Evolutionary conservation across 2,888 invertebrate genomes (phyloP).

Genomic region (Morpho achilles): DNA sequence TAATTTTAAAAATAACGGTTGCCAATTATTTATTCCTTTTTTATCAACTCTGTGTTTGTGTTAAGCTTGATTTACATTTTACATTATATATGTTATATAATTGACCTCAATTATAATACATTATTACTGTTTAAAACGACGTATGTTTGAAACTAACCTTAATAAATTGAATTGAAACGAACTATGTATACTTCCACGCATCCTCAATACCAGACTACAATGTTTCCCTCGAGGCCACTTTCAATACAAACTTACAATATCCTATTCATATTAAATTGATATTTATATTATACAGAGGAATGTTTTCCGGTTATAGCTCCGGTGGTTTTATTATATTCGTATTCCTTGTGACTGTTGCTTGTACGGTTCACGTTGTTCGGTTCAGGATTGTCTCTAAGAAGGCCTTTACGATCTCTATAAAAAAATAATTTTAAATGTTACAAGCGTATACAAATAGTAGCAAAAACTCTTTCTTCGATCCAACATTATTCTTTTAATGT

Average conservation of each 20-base stretch:
- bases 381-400: conserved; percentile 53
- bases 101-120: too few species aligned
- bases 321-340: conserved; percentile 66
- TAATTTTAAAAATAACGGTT: too few species aligned
- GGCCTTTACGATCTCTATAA: conserved; percentile 69
- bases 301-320: conserved; percentile 71
- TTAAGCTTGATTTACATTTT: too few species aligned
- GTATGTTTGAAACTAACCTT: background rate
- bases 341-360: conserved; percentile 62
- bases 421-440: background rate
- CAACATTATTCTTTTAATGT: too few species aligned
- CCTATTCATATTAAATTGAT: background rate
- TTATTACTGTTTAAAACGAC: too few species aligned
- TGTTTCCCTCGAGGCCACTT: conserved; percentile 23
- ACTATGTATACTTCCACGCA: conserved; percentile 13
- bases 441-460: too few species aligned
- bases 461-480: too few species aligned
- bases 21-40: too few species aligned
- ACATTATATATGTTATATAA: too few species aligned
- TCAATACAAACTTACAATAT: conserved; percentile 16
- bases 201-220: conserved; percentile 13
- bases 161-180: background rate
- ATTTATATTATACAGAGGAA: conserved; percentile 53
- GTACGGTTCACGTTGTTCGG: conserved; percentile 42
- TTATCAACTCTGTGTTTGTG: too few species aligned